A percentile compares a stretch with the other conserved stretches of the same genome.
Evolutionary conservation across 2,113 vertebrate species (phyloP).

Genomic region (Tapirus terrestris): DNA sequence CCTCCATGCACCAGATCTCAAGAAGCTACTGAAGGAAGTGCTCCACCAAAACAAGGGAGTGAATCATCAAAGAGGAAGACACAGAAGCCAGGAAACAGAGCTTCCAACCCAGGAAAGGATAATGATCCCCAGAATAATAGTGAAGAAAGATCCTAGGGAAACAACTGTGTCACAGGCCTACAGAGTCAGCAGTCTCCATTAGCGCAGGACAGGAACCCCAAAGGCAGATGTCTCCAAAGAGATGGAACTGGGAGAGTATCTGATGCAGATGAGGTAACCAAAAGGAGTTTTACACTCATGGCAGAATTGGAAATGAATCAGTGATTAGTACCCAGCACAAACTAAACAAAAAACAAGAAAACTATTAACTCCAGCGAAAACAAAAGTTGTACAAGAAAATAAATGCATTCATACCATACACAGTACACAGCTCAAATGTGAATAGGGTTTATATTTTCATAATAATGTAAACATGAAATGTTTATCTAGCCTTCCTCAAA

Average conservation of each 20-base stretch:
- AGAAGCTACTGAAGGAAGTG: background rate
- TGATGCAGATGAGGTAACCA: background rate
- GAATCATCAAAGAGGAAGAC: slow-evolving; percentile 9
- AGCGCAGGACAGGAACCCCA: background rate
- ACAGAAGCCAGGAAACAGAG: background rate
- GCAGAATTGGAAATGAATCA: background rate
- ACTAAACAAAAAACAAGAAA: background rate
- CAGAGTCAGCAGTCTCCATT: background rate
- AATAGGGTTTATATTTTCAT: background rate
- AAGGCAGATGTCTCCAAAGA: background rate
- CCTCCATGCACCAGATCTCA: background rate
- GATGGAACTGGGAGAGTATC: background rate
- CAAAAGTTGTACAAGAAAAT: background rate
- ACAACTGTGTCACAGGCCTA: background rate
- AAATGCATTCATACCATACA: background rate
- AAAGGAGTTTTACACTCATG: background rate
- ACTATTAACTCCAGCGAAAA: background rate
- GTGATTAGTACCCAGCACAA: background rate
- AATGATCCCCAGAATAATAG: background rate
- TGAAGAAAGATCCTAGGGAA: background rate
- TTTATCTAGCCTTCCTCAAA: background rate
- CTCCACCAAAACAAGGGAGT: background rate
- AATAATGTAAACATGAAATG: background rate
- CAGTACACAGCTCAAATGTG: background rate
- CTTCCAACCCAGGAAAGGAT: background rate